Conservation (phyloP, 2,797 vertebrate species). For the Setipinna tenuifilis region DNA sequence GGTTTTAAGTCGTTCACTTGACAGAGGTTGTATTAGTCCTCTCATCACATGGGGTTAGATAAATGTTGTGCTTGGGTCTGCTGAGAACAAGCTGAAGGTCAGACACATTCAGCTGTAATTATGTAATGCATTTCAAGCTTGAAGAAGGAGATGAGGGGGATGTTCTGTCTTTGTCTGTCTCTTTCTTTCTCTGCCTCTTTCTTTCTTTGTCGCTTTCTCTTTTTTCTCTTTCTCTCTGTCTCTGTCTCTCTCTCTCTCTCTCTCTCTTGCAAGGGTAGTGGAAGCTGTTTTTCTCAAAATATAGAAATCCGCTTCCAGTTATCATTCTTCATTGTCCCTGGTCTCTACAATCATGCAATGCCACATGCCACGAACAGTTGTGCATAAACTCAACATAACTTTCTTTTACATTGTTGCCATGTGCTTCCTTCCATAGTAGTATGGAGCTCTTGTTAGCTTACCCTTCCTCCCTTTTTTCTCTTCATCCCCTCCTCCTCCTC, state of each 20-base stretch:
- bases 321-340: background rate
- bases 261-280: background rate
- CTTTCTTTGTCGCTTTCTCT: conserved; percentile 12
- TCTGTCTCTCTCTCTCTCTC: background rate
- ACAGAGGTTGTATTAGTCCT: background rate
- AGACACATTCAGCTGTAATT: background rate
- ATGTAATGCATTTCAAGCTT: background rate
- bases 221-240: conserved; percentile 30
- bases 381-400: too few relatives aligned
- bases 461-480: background rate
- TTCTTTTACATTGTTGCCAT: background rate
- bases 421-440: background rate
- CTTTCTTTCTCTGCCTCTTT: background rate
- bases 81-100: conserved; percentile 8
- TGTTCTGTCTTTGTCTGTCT: conserved; percentile 34
- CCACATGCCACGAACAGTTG: too few relatives aligned
- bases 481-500: conserved; percentile 45
- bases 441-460: background rate
- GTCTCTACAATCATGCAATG: background rate
- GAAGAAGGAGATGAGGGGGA: background rate
- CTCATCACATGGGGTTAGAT: background rate
- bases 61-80: background rate
- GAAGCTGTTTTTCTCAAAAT: background rate
- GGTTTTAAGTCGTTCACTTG: background rate
- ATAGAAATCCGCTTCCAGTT: background rate